These are phyloP conservation scores for Caenorhabditis sinica DNA, from an alignment of 2,888 invertebrate genomes.

Conservation along the genomic window DNA sequence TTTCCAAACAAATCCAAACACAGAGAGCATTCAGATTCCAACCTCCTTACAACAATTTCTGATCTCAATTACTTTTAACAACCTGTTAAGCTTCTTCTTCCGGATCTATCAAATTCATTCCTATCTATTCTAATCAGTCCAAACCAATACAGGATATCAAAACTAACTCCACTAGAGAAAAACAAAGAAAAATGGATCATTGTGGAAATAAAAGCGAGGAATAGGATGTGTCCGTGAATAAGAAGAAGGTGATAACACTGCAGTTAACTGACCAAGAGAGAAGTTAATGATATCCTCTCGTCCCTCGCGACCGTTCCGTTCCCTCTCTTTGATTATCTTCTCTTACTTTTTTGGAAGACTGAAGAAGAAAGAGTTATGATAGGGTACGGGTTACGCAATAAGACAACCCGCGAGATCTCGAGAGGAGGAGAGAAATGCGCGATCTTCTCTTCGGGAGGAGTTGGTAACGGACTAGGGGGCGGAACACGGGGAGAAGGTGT, in stretches of 20 bases:
- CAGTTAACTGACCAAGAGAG: conserved; percentile 31
- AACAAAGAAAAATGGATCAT: conserved; percentile 32
- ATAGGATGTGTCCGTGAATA: conserved; percentile 19
- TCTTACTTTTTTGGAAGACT: conserved; percentile 45
- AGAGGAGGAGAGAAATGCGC: conserved; percentile 42
- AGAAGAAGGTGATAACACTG: conserved; percentile 56
- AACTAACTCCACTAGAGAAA: background rate
- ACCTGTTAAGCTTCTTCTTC: background rate
- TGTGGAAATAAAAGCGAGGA: background rate
- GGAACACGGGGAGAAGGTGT: conserved; percentile 14
- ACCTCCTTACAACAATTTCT: too few relatives aligned
- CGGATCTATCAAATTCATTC: background rate
- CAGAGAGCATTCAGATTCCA: too few relatives aligned
- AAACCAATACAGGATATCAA: conserved; percentile 1
- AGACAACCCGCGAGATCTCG: conserved; percentile 56
- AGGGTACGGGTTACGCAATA: conserved; percentile 65
- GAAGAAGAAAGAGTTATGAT: conserved; percentile 51
- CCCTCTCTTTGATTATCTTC: conserved; percentile 3
- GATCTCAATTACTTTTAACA: background rate
- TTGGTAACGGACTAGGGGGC: background rate
- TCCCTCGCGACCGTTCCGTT: conserved; percentile 27
- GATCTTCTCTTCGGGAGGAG: conserved; percentile 18
- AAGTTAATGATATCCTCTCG: conserved; percentile 48
- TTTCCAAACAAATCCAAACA: too few relatives aligned
- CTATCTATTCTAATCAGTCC: background rate